phyloP scores from a whole-genome alignment of 2,113 vertebrate species.

The Phyllopteryx taeniolatus region DNA sequence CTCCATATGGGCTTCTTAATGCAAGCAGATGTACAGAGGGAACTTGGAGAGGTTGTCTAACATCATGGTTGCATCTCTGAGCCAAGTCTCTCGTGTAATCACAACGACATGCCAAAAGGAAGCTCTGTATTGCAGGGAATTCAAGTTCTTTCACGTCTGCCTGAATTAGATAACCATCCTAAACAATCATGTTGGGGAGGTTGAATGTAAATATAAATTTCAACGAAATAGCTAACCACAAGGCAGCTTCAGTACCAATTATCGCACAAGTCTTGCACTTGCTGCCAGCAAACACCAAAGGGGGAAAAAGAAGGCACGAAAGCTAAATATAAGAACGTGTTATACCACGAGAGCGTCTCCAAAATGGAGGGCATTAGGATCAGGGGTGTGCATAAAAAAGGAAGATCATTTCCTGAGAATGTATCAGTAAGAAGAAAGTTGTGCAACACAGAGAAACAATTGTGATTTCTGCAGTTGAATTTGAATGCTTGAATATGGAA shows the following conservation, averaged over 20 bases:
- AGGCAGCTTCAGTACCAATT: neutral
- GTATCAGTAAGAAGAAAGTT: neutral
- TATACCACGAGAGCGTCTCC: neutral
- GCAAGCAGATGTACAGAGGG: constrained; percentile 63
- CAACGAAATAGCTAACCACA: neutral
- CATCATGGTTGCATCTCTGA: constrained; percentile 61
- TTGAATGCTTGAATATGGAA: neutral
- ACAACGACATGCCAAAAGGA: constrained; percentile 44
- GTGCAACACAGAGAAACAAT: neutral
- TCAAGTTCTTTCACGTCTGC: constrained; percentile 2
- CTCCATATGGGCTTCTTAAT: constrained; percentile 52
- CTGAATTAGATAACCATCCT: constrained; percentile 6
- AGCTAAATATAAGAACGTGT: neutral
- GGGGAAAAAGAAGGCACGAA: neutral
- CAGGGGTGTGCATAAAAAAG: neutral
- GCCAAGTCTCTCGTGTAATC: constrained; percentile 49
- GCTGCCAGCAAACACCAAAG: neutral
- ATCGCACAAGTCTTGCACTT: neutral
- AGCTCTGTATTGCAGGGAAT: constrained; percentile 26
- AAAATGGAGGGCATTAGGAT: neutral
- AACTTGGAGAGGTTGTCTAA: constrained; percentile 65
- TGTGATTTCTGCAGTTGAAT: neutral
- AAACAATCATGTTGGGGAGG: neutral
- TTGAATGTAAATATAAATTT: neutral
- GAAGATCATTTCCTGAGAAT: neutral